phyloP scores from a whole-genome alignment of 2,888 invertebrate species.

The Eupithecia insigniata region DNA sequence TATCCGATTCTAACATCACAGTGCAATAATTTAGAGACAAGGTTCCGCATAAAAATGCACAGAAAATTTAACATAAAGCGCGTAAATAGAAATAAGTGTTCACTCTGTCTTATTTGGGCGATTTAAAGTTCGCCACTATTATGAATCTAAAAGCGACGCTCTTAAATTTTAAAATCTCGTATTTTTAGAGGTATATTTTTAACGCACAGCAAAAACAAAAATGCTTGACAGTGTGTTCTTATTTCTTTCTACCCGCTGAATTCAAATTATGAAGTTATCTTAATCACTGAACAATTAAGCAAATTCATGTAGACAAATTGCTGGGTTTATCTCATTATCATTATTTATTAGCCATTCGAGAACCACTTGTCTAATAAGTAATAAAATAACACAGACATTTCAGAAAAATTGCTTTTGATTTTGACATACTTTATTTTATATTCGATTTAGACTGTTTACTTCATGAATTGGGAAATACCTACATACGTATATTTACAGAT shows the following conservation, averaged over 20 bases:
- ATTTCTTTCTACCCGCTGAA: neutral
- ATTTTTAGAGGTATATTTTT: neutral
- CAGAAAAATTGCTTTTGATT: neutral
- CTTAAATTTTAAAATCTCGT: neutral
- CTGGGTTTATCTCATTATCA: neutral
- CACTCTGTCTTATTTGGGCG: too few species aligned
- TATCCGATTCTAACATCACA: conserved; percentile 58
- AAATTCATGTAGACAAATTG: neutral
- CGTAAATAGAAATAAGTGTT: neutral
- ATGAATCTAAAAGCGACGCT: neutral
- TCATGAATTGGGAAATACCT: neutral
- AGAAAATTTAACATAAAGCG: neutral
- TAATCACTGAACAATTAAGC: neutral
- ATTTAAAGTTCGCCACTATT: too few species aligned
- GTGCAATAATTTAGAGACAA: conserved; percentile 33
- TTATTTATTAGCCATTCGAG: neutral
- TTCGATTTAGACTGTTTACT: neutral
- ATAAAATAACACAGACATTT: neutral
- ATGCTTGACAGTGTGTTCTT: neutral
- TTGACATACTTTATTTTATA: neutral
- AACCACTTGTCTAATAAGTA: neutral
- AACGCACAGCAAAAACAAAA: neutral
- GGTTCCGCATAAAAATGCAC: conserved; percentile 12
- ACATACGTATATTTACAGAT: conserved; percentile 15
- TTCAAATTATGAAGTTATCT: neutral